Base-by-base conservation (phyloP, 2,888 invertebrate genomes). In the Polydrusus tereticollis region DNA sequence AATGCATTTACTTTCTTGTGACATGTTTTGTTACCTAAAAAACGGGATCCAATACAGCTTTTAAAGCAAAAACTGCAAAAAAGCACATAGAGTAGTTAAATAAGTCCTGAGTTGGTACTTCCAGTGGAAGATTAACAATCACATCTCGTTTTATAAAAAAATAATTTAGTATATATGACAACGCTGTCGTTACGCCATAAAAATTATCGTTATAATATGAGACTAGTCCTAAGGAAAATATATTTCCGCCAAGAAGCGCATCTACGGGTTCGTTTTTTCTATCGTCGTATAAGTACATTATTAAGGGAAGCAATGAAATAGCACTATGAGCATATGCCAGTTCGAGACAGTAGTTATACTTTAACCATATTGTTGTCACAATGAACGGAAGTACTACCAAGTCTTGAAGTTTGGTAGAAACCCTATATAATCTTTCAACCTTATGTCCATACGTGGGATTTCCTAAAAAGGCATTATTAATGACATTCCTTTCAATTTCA, bases 51-150 rank as follows among this genome's bases (percentile, higher is more conserved):
- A 75, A 57, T 57, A 80, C 57, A 50, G 84, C 80, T 75, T 78
- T 81, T 20, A 82, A 74, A 45, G 83, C 79, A 77, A 85, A 86
- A 73, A 79, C 82, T 58, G 81, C 72, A 77, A 83, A 85, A 76
- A 86, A 85, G 75, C 84, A 84, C 73, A 85, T 77, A 26, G 83
- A 83, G 77, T 84, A 84, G 75, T 85, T 85, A 69, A 81, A 83
- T 72, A 86, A 79, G 78, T 85, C 85, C 74, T 81, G 78, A 70
- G 81, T 76, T 52, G 85, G 84, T 73, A 84, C 78, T 43, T 83
- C 82, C 47, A 81, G 8, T 10, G 69, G 67, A 57, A 72, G 78
- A 23, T 79, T 77, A 29, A 78, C 76, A 43, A 80, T 78, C 41
- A 80, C 76, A 43, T 79, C 76, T 63, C 82, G 78, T 65, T 77